Base-by-base conservation (phyloP, 2,888 invertebrate species). In the Candidula unifasciata region DNA sequence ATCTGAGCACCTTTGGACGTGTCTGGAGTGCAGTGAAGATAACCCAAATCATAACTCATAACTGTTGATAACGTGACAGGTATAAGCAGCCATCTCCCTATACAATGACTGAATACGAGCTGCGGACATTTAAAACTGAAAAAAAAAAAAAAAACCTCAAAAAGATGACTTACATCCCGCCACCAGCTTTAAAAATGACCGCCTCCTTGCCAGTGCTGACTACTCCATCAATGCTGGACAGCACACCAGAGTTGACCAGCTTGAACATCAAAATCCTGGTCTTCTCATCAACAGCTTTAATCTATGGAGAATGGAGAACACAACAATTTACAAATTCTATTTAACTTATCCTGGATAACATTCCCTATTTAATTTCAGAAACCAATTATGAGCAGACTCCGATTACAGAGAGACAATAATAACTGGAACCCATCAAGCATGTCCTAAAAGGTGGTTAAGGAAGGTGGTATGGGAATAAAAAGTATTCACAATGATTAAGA, bases 201-300 rank as follows among this genome's bases (percentile, higher is more conserved):
- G 95, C 94, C 89, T 95, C 95, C 90, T 95, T 95, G 66, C 95
- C 95, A 16, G 95, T 94, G 84, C 95, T 95, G 85, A 96, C 93
- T 78, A 94, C 93, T 0, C 95, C 95, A 89, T 94, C 94, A 2
- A 96, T 92, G 18, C 93, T 91, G 60, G 95, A 95, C 87, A 96
- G 91, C 3, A 95, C 91, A 2, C 94, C 95, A 86, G 92, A 93
- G 91, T 95, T 95, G 60, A 95, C 93, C 91, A 95, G 91, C 90
- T 95, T 95, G 91, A 94, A 95, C 74, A 95, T 90, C 52, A 95
- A 90, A 57, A 95, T 92, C 24, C 95, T 93, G 13, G 95, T 95
- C 73, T 93, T 94, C 2, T 94, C 93, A 91, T 95, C 95, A 80
- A 96, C 92, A 24, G 95, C 95, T 91, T 94, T 92, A 85, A 94